A percentile compares a stretch with the other conserved stretches of the same genome.
Evolutionary conservation across 2,113 vertebrate genomes (phyloP).

Genomic region (Acanthochromis polyacanthus): DNA sequence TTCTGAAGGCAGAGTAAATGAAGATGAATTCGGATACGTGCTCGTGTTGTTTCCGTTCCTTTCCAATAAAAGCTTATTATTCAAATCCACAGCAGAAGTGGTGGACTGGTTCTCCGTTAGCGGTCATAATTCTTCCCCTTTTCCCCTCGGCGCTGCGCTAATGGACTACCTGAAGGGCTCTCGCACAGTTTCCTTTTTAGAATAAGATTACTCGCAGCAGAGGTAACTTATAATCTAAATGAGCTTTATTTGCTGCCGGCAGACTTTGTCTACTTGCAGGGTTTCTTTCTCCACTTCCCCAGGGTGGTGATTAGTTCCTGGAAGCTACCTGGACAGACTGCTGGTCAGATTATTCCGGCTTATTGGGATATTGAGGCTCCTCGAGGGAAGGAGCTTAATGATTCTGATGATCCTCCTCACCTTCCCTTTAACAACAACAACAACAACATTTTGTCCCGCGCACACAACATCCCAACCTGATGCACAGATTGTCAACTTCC

Average conservation of each 20-base stretch:
- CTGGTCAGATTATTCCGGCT: neutral
- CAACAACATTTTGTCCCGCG: no score
- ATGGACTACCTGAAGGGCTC: conserved; percentile 52
- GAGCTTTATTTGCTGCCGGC: conserved; percentile 20
- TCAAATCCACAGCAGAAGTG: conserved; percentile 31
- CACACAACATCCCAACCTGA: no score
- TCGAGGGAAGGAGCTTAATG: neutral
- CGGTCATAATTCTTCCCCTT: conserved; percentile 27
- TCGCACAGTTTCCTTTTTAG: conserved; percentile 15
- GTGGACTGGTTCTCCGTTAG: neutral
- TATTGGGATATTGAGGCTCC: neutral
- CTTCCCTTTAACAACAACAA: neutral
- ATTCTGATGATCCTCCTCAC: neutral
- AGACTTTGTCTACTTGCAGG: conserved; percentile 1
- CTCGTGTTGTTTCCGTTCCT: conserved; percentile 1
- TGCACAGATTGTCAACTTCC: no score
- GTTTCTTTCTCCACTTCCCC: neutral
- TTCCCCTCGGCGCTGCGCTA: conserved; percentile 14
- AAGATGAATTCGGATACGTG: conserved; percentile 20
- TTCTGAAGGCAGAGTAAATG: conserved; percentile 12
- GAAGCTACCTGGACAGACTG: neutral
- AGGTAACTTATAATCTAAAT: conserved; percentile 47
- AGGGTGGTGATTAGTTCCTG: conserved; percentile 22
- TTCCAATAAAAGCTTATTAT: conserved; percentile 25
- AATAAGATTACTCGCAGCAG: conserved; percentile 43